Conservation (phyloP, 2,797 vertebrate genomes). For the Poeciliopsis turneri region DNA sequence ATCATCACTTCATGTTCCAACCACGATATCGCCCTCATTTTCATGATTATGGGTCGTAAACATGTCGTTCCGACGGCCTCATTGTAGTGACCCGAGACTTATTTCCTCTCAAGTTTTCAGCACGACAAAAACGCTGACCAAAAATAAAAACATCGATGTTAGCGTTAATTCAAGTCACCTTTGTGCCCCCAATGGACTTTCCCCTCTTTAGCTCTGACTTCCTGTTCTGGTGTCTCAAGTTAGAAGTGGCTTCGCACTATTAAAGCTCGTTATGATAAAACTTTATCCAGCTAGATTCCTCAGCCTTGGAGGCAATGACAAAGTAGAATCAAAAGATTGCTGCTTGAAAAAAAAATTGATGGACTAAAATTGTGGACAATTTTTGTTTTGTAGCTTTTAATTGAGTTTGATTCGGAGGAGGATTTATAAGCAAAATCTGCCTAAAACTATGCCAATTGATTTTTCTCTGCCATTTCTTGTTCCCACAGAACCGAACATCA, state of each 20-base stretch:
- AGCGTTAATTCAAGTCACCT: background rate
- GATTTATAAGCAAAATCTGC: background rate
- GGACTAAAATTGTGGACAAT: background rate
- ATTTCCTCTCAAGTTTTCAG: background rate
- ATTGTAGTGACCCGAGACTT: background rate
- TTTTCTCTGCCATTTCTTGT: slow-evolving; percentile 6
- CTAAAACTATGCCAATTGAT: too few species aligned
- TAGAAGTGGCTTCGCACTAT: background rate
- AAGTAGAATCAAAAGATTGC: background rate
- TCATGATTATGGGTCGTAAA: too few species aligned
- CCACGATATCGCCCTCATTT: background rate
- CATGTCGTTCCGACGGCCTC: background rate
- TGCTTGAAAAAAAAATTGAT: background rate
- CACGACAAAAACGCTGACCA: background rate
- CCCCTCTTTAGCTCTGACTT: background rate
- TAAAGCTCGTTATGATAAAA: background rate
- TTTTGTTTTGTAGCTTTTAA: background rate
- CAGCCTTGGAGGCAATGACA: background rate
- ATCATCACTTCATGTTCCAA: background rate
- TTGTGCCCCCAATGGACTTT: background rate
- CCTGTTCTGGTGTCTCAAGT: background rate
- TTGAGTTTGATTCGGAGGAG: background rate
- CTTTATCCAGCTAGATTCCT: background rate
- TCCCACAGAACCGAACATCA: slow-evolving; percentile 76
- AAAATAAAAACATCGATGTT: background rate